Base-by-base conservation (phyloP, 2,888 invertebrate genomes). In the Boloria selene region DNA sequence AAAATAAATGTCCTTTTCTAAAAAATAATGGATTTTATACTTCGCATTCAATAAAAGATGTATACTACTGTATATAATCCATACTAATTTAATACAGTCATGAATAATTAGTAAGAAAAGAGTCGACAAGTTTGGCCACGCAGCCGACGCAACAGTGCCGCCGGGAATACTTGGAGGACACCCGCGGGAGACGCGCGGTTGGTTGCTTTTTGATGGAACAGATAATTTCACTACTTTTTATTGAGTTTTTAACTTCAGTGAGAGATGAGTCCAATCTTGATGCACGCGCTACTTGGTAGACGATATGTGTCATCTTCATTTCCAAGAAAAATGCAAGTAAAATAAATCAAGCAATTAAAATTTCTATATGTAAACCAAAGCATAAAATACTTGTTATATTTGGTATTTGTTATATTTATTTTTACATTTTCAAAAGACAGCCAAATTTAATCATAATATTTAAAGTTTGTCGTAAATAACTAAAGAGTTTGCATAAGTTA, bases 111-210 rank as follows among this genome's bases (percentile, higher is more conserved):
- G 79, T 87, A 26, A 87, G 77, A 67, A 90, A 90, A 0, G 88
- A 87, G 67, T 90, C 87, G 0, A 90, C 55, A 47, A 90, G 75
- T 74, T 87, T 90, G 1, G 78, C 84, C 51, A 88, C 45, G 69
- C 85, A 84, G 0, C 87, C 86, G 17, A 86, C 75, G 70, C 76
- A 84, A 64, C 84, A 81, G 16, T 74, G 76, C 13, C 77, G 74
- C 2, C 72, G 69, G 3, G 77, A 73, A 7, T 53, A 68, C 62
- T 68, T 70, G 10, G 64, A 70, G 22, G 54, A 60, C 6, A 59
- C 55, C 2, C 72, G 65, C 1, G 72, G 74, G 4, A 72, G 51
- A 6, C 63, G 68, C 7, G 61, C 31, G 42, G 17, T 64, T 0
- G 22, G 50, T 6, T 22, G n/a, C 16, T 22, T 44, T n/a, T n/a